Base-by-base conservation (phyloP, 2,113 vertebrate species). In the Aptenodytes patagonicus region DNA sequence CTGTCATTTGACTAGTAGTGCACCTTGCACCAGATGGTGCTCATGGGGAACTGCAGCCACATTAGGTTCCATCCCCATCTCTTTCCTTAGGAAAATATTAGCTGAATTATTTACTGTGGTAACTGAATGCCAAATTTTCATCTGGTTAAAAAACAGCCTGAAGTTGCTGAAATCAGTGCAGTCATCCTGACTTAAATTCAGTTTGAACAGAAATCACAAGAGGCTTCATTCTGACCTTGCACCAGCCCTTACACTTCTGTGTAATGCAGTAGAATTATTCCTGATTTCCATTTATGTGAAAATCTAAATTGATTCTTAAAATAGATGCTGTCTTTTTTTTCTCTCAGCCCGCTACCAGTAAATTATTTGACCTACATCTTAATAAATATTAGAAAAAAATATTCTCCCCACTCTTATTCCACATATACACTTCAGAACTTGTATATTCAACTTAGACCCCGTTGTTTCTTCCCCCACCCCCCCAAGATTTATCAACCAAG, bases 361-460 rank as follows among this genome's bases (percentile, higher is more conserved):
- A 88, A 93, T 94, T 93, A 95, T 97, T 97, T 96, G 96, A 97
- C 95, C 97, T 95, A 97, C 72, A 95, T 97, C 66, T 95, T 85
- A 85, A 94, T 79, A 95, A 95, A 94, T 94, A 95, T 55, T 88
- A 91, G 61, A 17, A 91, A 96, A 90, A 96, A 72, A 34, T 62
- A 77, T 85, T 91, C 87, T 82, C 42, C 46, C 61, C 32, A 52
- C 9, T 87, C 40, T 87, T 61, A 69, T 69, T 91, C 46, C 38
- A 83, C 51, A 85, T 89, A 85, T 61, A 65, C 7, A 69, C 60
- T 91, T 89, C 58, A 73, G 62, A 93, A 94, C 31, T 72, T 72
- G 6, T 42, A 36, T 73, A 76, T 76, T 84, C 65, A 89, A 52
- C 40, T 92, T 65, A 22, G 52, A 68, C 10, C 49, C 52, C 51